Conservation (phyloP, 2,888 invertebrate genomes). For the Hylaea fasciaria region DNA sequence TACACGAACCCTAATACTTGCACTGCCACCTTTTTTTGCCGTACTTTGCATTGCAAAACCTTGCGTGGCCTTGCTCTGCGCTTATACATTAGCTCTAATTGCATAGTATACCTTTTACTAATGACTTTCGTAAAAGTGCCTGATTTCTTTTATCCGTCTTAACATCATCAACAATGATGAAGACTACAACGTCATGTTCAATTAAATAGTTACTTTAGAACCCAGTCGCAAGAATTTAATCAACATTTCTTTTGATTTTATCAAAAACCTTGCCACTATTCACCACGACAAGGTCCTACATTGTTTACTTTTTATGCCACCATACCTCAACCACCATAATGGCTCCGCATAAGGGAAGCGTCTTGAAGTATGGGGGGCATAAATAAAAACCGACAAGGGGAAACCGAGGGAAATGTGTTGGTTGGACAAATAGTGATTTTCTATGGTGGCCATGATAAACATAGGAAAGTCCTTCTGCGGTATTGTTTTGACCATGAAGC, state of each 20-base stretch:
- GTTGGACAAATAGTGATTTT: constrained; percentile 20
- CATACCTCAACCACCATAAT: constrained; percentile 12
- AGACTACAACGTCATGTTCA: background rate
- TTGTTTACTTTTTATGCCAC: background rate
- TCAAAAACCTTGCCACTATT: background rate
- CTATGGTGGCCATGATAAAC: constrained; percentile 18
- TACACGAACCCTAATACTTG: too few species aligned
- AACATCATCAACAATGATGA: background rate
- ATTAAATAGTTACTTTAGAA: background rate
- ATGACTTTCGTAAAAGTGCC: background rate
- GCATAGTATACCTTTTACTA: too few species aligned
- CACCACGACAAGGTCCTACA: background rate
- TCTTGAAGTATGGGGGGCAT: constrained; percentile 29
- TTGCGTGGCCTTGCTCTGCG: too few species aligned
- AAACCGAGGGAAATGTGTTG: constrained; percentile 31
- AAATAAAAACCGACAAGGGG: constrained; percentile 36
- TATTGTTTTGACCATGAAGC: background rate
- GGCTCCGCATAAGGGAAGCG: constrained; percentile 17
- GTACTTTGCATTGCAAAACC: too few species aligned
- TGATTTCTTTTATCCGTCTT: background rate
- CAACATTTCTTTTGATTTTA: background rate
- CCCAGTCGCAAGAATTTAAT: background rate
- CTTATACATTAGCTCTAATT: too few species aligned
- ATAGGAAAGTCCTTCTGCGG: constrained; percentile 7
- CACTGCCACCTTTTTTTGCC: too few species aligned